Base-by-base conservation (phyloP, 1,140 invertebrate genomes). In the Drosophila persimilis region DNA sequence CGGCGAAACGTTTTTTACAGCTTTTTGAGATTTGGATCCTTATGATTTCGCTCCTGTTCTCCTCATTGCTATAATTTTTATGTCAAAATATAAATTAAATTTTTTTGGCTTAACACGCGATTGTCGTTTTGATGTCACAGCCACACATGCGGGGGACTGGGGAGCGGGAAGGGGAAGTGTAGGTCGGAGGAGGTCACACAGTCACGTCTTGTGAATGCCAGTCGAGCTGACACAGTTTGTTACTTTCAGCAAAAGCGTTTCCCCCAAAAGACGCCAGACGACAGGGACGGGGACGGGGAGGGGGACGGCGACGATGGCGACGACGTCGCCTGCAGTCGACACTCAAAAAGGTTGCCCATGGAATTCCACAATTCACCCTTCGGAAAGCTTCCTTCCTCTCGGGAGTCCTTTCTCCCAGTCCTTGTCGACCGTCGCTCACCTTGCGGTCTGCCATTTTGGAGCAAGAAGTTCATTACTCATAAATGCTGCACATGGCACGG, bases 31-130 rank as follows among this genome's bases (percentile, higher is more conserved):
- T 24, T 46, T n/a, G 41, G 9, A 45, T 50, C 44, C 20, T 17
- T 51, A n/a, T 20, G 35, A 45, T 13, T 22, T 15, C 61, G 59
- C 44, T 58, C 56, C 63, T 66, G 44, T 43, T 65, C 71, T 24
- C 70, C 81, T 86, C 86, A 85, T 86, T 86, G 81, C 81, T 86
- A 86, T 88, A 86, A 86, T 86, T 86, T 86, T 88, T 88, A 86
- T 86, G 81, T 86, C 81, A 86, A 86, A 86, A 86, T 88, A 86
- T 88, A 88, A 86, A 86, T 88, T 88, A 88, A 86, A 86, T 88
- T 85, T 86, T 88, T 86, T 69, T 54, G 51, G 70, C 83, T 81
- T 88, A 83, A 88, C 81, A 86, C 81, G 81, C 81, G 81, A 78
- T 86, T 88, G 83, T 86, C 81, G 78, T 86, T 86, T 86, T 86